phyloP scores from a whole-genome alignment of 2,888 invertebrate species.

The Melinaea marsaeus region DNA sequence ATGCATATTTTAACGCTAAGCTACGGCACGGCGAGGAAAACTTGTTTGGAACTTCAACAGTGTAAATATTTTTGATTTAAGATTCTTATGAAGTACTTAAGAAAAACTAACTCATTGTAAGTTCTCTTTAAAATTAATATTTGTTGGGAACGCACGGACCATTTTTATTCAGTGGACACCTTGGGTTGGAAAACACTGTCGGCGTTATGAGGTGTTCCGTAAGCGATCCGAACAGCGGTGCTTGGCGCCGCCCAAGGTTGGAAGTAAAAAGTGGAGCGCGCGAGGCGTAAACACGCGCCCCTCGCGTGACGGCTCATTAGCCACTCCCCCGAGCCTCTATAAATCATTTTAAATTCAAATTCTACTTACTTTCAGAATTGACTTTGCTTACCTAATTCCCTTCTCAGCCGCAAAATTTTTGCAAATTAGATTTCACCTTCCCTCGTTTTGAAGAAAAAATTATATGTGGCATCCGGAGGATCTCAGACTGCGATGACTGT shows the following conservation, averaged over 20 bases:
- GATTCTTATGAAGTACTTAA: conserved; percentile 44
- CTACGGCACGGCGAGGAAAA: conserved; percentile 61
- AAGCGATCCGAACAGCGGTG: conserved; percentile 35
- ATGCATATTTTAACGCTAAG: conserved; percentile 73
- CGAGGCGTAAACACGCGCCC: conserved; percentile 71
- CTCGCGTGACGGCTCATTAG: conserved; percentile 76
- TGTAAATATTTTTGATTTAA: conserved; percentile 66
- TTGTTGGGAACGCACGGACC: conserved; percentile 18
- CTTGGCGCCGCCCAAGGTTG: conserved; percentile 55
- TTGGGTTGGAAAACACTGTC: neutral
- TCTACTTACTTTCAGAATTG: conserved; percentile 74
- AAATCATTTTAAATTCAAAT: conserved; percentile 78
- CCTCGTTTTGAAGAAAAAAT: conserved; percentile 55
- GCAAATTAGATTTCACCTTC: conserved; percentile 72
- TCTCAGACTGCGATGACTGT: conserved; percentile 46
- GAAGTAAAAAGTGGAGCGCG: conserved; percentile 56
- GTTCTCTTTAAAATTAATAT: conserved; percentile 15
- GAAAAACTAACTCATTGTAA: conserved; percentile 31
- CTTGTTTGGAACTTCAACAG: conserved; percentile 63
- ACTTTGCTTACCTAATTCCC: conserved; percentile 74
- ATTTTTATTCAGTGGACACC: neutral
- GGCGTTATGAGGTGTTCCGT: conserved; percentile 25
- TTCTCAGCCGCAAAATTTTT: conserved; percentile 65
- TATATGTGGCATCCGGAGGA: conserved; percentile 59
- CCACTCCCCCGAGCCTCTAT: conserved; percentile 73